Evolutionary conservation across 2,797 vertebrate species (phyloP).

Genomic region (Chromis chromis): DNA sequence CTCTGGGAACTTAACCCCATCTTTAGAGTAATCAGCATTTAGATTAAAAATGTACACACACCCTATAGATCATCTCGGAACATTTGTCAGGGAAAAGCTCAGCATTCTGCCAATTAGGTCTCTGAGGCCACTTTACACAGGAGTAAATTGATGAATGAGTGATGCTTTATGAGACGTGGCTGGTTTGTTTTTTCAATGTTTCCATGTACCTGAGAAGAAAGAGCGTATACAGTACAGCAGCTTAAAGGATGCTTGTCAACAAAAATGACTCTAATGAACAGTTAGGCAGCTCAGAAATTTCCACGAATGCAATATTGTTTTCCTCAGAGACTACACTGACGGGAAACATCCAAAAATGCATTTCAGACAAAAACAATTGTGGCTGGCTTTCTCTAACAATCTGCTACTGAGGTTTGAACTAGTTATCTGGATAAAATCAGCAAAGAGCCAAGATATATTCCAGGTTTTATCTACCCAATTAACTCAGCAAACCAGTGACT

Average conservation of each 20-base stretch:
- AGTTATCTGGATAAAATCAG: conserved; percentile 12
- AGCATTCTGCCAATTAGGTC: conserved; percentile 59
- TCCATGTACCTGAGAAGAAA: background rate
- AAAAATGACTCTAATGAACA: conserved; percentile 21
- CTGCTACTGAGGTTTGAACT: background rate
- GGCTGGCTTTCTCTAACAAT: background rate
- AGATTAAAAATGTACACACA: conserved; percentile 73
- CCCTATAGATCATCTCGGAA: conserved; percentile 60
- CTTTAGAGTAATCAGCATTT: conserved; percentile 72
- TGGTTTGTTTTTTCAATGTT: background rate
- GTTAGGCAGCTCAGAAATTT: background rate
- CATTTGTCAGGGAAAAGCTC: conserved; percentile 57
- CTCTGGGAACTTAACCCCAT: conserved; percentile 41
- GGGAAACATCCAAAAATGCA: background rate
- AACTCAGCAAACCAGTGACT: background rate
- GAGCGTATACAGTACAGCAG: background rate
- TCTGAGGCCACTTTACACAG: conserved; percentile 33
- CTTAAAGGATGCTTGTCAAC: conserved; percentile 2
- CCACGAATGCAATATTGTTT: background rate
- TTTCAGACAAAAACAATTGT: background rate
- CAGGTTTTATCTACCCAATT: conserved; percentile 1
- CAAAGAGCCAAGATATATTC: background rate
- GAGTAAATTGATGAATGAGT: conserved; percentile 37
- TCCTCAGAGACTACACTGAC: background rate
- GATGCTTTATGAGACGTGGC: background rate